Base-by-base conservation (phyloP, 1,140 invertebrate species). In the Brachionus angularis region DNA sequence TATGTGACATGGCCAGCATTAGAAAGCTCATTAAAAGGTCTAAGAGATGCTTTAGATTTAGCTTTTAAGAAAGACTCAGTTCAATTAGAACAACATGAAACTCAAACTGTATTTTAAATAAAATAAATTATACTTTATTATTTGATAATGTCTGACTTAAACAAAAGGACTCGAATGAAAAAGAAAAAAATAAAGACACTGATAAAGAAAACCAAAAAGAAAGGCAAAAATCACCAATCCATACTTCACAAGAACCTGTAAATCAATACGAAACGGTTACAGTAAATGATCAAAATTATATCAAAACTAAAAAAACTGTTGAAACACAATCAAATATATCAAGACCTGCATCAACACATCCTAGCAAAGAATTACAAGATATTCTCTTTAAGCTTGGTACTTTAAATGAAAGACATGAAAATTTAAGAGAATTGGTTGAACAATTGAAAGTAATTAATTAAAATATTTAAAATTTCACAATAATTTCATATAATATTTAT, bases 381-480 rank as follows among this genome's bases (percentile, higher is more conserved):
- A 72, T 77, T 14, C 72, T 79, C 16, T 77, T 77, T 25, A 74
- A 73, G 47, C 73, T 79, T 8, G 78, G 78, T 3, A 74, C 46
- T 36, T 42, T 79, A 1, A 67, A 46, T 55, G 55, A 67, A n/a
- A 49, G 72, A 25, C 76, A 78, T 67, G 73, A 75, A 14, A 44
- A 64, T 7, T 52, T 79, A 10, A 70, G 71, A 21, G 72, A 74
- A 36, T 50, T 76, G 14, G 77, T 79, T 7, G 74, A 74, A 14
- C 50, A n/a, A 25, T 18, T 74, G 12, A 52, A 73, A 52, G 72
- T 73, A 52, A 47, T 21, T 12, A n/a, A n/a, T n/a, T n/a, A n/a
- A n/a, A n/a, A n/a, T n/a, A n/a, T n/a, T n/a, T n/a, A n/a, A n/a
- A n/a, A n/a, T n/a, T n/a, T n/a, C n/a, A n/a, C n/a, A n/a, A n/a